Conservation (phyloP, 2,797 vertebrate genomes). For the Eupleurogrammus muticus region DNA sequence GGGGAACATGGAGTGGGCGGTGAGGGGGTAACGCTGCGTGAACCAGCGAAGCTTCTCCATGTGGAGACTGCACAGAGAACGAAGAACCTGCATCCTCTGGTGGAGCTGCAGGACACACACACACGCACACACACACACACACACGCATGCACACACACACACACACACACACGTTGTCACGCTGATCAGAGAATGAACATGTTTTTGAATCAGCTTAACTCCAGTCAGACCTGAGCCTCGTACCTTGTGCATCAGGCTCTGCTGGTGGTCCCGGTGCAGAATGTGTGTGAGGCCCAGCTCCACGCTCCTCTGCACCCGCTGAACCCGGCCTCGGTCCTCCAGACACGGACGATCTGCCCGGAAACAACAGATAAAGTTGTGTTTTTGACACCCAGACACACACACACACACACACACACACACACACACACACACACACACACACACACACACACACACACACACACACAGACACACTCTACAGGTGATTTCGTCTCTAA, state of each 20-base stretch:
- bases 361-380: not conserved
- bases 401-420: not conserved
- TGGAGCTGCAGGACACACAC: slow-evolving; percentile 73
- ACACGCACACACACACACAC: too few species aligned
- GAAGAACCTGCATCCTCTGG: slow-evolving; percentile 83
- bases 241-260: slow-evolving; percentile 90
- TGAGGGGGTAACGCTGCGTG: slow-evolving; percentile 82
- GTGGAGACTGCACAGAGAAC: slow-evolving; percentile 82
- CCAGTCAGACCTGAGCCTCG: not conserved
- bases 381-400: not conserved
- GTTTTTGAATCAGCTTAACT: not conserved
- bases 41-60: slow-evolving; percentile 86
- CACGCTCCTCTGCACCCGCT: slow-evolving; percentile 86
- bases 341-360: slow-evolving; percentile 89
- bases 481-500: too few species aligned
- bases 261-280: slow-evolving; percentile 88
- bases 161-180: too few species aligned
- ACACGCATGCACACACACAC: too few species aligned
- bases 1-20: slow-evolving; percentile 84
- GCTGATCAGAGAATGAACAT: not conserved
- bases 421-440: too few species aligned
- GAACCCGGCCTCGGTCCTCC: slow-evolving; percentile 89
- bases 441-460: too few species aligned
- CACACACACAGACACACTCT: too few species aligned
- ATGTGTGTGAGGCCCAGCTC: slow-evolving; percentile 89